Evolutionary conservation across 2,113 vertebrate genomes (phyloP).

Genomic region (Ivindomyrus marchei): DNA sequence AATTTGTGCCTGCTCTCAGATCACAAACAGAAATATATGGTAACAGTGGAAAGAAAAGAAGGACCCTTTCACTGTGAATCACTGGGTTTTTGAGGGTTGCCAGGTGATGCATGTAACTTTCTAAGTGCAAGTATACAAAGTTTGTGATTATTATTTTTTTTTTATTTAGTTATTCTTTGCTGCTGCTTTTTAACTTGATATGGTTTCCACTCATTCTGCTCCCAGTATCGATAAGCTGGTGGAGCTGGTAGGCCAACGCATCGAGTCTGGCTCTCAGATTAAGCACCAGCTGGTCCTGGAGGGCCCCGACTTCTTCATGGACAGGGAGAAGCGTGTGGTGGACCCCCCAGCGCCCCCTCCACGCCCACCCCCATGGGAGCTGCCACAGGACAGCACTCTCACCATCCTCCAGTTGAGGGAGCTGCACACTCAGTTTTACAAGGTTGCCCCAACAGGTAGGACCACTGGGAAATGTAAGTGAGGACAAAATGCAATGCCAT

Average conservation of each 20-base stretch:
- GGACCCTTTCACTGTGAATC: neutral
- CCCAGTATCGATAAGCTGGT: constrained; percentile 74
- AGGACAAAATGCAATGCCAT: neutral
- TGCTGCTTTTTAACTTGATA: neutral
- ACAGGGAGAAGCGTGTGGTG: constrained; percentile 60
- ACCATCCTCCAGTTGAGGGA: constrained; percentile 69
- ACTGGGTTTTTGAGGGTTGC: neutral
- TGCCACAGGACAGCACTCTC: constrained; percentile 41
- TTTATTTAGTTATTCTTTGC: neutral
- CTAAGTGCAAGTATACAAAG: neutral
- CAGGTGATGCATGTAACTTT: neutral
- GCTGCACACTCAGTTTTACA: constrained; percentile 63
- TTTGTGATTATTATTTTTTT: neutral
- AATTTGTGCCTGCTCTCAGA: neutral
- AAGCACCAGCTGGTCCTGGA: constrained; percentile 66
- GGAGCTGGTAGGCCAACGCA: constrained; percentile 66
- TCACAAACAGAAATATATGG: neutral
- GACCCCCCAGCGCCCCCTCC: constrained; percentile 43
- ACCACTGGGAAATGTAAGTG: neutral
- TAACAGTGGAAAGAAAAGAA: neutral
- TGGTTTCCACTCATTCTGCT: constrained; percentile 11
- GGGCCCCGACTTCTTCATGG: constrained; percentile 69
- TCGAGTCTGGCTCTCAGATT: constrained; percentile 69
- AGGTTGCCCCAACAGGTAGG: constrained; percentile 73
- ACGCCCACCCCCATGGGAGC: constrained; percentile 54